Base-by-base conservation (phyloP, 1,140 invertebrate genomes). In the Zaprionus taronus region DNA sequence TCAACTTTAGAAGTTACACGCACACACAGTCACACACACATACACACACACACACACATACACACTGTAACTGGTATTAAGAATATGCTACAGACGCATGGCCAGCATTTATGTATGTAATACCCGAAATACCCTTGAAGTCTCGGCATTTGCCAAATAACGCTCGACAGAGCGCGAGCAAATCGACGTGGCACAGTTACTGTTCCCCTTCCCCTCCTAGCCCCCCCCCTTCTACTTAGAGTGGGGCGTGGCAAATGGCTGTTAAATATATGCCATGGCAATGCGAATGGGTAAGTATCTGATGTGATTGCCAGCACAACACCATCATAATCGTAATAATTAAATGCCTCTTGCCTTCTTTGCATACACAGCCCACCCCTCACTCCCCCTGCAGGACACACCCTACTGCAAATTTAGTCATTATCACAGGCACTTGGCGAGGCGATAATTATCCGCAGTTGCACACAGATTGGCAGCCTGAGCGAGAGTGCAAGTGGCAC, bases 71-170 rank as follows among this genome's bases (percentile, higher is more conserved):
- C 47, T 71, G 80, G 73, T 74, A 71, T 78, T 80, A 66, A 78
- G 83, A 84, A 80, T 83, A 83, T 80, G 81, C 77, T 83, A 72
- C 60, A 72, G 71, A 62, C 63, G 62, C 77, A 65, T 83, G 81
- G 81, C 81, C 71, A 76, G 64, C 81, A 76, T 83, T 83, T 83
- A 76, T 80, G 31, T 83, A 76, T 80, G 31, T 77, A 83, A 83
- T 80, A 83, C 77, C 73, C 81, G 22, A 77, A 83, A 83, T 80
- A 84, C 77, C 73, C 81, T 80, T 84, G 77, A 83, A 83, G 81
- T 84, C 77, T 80, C 73, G 53, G 77, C 77, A 73, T 83, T 83
- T 83, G 81, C 81, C 81, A 71, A 84, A 83, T 84, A 80, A 73
- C 81, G 78, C 77, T 72, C 55, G 38, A 83, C 53, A 79, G 77